Evolutionary conservation across 1,140 invertebrate species (phyloP).

Genomic region (Acromyrmex echinatior): DNA sequence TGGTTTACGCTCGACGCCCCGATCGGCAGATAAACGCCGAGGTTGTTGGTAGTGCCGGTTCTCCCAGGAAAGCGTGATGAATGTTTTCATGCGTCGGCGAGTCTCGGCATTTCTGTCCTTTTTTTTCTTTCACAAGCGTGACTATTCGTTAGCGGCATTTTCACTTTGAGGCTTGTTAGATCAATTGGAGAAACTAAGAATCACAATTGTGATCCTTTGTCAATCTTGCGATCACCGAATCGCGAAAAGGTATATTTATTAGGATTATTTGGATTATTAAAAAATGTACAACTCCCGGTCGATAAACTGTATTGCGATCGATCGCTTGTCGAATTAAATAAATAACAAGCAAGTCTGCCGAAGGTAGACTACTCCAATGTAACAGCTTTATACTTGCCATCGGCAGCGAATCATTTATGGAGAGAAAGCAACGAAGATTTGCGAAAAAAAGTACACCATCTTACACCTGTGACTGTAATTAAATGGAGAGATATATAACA

Average conservation of each 20-base stretch:
- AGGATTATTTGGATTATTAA: neutral
- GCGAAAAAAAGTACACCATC: neutral
- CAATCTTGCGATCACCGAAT: conserved; percentile 16
- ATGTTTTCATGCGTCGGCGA: conserved; percentile 52
- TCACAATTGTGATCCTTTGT: neutral
- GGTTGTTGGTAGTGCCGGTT: conserved; percentile 41
- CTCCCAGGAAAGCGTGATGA: conserved; percentile 36
- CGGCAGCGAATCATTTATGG: conserved; percentile 33
- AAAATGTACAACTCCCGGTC: too few relatives aligned
- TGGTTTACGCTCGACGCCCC: conserved; percentile 37
- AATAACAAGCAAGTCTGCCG: neutral
- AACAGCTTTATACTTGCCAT: neutral
- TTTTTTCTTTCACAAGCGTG: neutral
- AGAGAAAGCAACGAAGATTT: conserved; percentile 39
- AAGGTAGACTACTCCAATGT: neutral
- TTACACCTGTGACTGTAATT: neutral
- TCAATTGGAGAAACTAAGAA: conserved; percentile 5
- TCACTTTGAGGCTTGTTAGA: conserved; percentile 24
- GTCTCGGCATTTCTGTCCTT: neutral
- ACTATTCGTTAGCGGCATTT: conserved; percentile 33
- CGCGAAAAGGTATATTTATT: neutral
- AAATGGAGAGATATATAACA: neutral
- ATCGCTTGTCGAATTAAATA: conserved; percentile 18
- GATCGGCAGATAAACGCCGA: conserved; percentile 42
- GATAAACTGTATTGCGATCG: neutral